These are phyloP conservation scores for Pterocles orientalis DNA, from an alignment of 2,113 vertebrate species.

Conservation along the genomic window DNA sequence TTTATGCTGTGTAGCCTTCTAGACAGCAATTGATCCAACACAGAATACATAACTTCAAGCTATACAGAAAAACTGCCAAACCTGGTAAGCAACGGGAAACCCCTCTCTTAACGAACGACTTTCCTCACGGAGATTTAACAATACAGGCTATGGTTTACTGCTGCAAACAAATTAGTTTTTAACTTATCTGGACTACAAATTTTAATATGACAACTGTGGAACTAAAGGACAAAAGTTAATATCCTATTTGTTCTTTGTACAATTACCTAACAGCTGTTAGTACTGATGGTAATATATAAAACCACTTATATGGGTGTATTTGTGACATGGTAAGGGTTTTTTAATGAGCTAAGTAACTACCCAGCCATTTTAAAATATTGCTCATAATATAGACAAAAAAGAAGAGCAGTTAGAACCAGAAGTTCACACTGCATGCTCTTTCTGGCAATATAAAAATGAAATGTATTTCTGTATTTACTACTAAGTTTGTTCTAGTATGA, in stretches of 20 bases:
- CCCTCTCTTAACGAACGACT: not conserved
- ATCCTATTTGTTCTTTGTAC: not conserved
- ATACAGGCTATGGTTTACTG: not conserved
- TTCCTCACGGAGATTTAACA: not conserved
- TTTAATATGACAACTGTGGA: not conserved
- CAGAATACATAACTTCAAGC: not conserved
- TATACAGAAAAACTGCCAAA: not conserved
- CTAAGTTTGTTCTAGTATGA: not conserved
- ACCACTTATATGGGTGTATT: not conserved
- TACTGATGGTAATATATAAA: not conserved
- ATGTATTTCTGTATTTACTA: not conserved
- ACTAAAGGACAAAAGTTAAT: not conserved
- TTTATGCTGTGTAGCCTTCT: not conserved
- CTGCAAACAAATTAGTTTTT: not conserved
- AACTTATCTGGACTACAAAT: not conserved
- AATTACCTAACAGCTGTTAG: not conserved
- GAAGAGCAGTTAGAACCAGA: not conserved
- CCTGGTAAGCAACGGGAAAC: not conserved
- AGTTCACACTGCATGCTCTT: not conserved
- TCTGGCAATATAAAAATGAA: not conserved
- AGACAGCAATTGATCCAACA: not conserved
- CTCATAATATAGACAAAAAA: not conserved
- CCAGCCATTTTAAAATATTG: not conserved
- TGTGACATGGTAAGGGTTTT: not conserved
- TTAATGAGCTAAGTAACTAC: not conserved